phyloP scores from a whole-genome alignment of 2,888 invertebrate species.

The Oxycera nigricornis region DNA sequence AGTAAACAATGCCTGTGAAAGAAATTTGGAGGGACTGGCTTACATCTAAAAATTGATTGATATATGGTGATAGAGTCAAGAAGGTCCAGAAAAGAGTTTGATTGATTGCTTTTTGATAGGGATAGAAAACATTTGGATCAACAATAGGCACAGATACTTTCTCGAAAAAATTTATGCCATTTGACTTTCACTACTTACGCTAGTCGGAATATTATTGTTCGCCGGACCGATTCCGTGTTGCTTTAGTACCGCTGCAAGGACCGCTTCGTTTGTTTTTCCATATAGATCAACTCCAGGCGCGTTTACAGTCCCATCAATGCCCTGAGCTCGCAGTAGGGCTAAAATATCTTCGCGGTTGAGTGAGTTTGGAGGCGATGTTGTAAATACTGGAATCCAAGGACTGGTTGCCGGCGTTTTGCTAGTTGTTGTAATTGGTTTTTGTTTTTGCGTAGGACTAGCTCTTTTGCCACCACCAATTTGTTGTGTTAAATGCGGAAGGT shows the following conservation, averaged over 20 bases:
- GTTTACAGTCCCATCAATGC: constrained; percentile 50
- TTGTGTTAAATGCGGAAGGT: constrained; percentile 51
- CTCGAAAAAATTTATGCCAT: too few species aligned
- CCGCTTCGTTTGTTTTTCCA: constrained; percentile 72
- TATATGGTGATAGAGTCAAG: too few species aligned
- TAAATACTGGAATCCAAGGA: constrained; percentile 14
- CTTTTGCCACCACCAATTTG: constrained; percentile 51
- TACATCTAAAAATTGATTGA: too few species aligned
- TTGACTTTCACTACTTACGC: constrained; percentile 52
- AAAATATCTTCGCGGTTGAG: constrained; percentile 49
- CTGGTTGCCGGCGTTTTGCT: constrained; percentile 36
- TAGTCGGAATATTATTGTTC: constrained; percentile 58
- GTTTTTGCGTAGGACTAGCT: constrained; percentile 41
- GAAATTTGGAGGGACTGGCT: too few species aligned
- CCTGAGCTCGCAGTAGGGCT: constrained; percentile 50
- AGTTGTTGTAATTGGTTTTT: constrained; percentile 45
- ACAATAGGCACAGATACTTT: background rate
- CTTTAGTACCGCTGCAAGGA: constrained; percentile 73
- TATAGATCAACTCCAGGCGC: constrained; percentile 53
- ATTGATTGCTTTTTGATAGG: background rate
- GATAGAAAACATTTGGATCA: background rate
- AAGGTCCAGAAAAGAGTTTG: too few species aligned
- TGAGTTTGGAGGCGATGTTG: constrained; percentile 58
- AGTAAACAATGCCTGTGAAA: background rate
- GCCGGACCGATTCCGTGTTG: constrained; percentile 76